Evolutionary conservation across 2,888 invertebrate species (phyloP), one percentile per base, ranked within the genome.

Genomic region (Macrosoma leucophasiata): DNA sequence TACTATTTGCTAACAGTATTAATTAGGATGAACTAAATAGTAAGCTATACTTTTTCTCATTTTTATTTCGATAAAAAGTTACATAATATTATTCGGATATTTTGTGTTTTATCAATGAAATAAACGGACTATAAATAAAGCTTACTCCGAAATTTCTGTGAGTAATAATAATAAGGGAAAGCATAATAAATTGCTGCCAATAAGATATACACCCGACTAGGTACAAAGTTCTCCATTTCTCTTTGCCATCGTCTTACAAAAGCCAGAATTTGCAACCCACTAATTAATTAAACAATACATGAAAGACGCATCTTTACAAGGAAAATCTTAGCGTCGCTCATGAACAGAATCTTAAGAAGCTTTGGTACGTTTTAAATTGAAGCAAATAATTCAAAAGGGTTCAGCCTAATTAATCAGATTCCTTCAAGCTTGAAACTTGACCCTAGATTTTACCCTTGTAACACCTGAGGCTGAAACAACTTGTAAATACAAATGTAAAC

Each of bases 371-470:
- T 60, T 49, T 55, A 58, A 52, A 56, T 55, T 49, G 48, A 50
- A 45, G 35, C 45, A 59, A 74, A 71, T 74, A 64, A 72, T 73
- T 71, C 60, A 73, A 66, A 64, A 62, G 64, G 62, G 58, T 63
- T 59, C 58, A 47, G 62, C 55, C 64, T 70, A 67, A 73, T 73
- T 74, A 72, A 75, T 76, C 65, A 73, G 65, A 55, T 61, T 60
- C 58, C 60, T 54, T 39, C 53, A 57, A 65, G 69, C 65, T 14
- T 32, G 17, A 19, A n/a, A n/a, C n/a, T n/a, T n/a, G n/a, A 18
- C 13, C 20, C 6, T 4, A 14, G 14, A 26, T 20, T 33, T 35
- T 26, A 32, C 22, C 25, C 27, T 25, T 28, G 27, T 32, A 19
- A 40, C 31, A 25, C 25, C 26, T 18, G 28, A 18, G 28, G 48